A percentile compares a stretch with the other conserved stretches of the same genome.
phyloP scores from a whole-genome alignment of 1,140 invertebrate genomes.

The Nylanderia fulva region DNA sequence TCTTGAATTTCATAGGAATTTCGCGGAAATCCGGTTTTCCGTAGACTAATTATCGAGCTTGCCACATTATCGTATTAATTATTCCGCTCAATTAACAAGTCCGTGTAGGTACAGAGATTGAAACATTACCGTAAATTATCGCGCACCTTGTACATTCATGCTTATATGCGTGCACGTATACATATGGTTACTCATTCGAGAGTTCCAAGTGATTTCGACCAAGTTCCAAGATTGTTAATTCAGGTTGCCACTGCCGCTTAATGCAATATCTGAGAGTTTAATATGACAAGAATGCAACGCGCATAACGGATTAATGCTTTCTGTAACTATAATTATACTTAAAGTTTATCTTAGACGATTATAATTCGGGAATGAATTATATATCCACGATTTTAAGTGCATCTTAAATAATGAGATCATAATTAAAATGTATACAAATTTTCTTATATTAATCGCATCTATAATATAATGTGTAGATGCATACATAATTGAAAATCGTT shows the following conservation, averaged over 20 bases:
- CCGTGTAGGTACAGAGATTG: conserved; percentile 70
- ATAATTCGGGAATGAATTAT: neutral
- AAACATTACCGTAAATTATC: conserved; percentile 75
- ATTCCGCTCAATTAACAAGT: conserved; percentile 76
- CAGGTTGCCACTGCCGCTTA: neutral
- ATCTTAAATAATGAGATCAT: neutral
- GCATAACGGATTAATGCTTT: neutral
- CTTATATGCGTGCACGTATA: conserved; percentile 28
- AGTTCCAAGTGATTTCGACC: conserved; percentile 49
- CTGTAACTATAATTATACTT: neutral
- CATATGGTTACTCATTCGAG: conserved; percentile 5
- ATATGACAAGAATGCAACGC: conserved; percentile 22
- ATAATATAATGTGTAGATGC: neutral
- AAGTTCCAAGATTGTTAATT: conserved; percentile 37
- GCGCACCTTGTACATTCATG: conserved; percentile 45
- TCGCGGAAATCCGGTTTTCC: conserved; percentile 35
- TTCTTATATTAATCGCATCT: neutral
- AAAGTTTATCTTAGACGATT: neutral
- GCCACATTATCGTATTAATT: conserved; percentile 74
- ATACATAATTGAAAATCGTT: neutral
- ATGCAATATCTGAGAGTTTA: conserved; percentile 25
- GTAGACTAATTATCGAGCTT: conserved; percentile 44
- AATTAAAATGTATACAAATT: neutral
- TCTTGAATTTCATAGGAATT: conserved; percentile 42
- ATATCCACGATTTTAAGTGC: neutral